These are phyloP conservation scores for Drosophila helvetica DNA, from an alignment of 2,888 invertebrate species.

Conservation along the genomic window DNA sequence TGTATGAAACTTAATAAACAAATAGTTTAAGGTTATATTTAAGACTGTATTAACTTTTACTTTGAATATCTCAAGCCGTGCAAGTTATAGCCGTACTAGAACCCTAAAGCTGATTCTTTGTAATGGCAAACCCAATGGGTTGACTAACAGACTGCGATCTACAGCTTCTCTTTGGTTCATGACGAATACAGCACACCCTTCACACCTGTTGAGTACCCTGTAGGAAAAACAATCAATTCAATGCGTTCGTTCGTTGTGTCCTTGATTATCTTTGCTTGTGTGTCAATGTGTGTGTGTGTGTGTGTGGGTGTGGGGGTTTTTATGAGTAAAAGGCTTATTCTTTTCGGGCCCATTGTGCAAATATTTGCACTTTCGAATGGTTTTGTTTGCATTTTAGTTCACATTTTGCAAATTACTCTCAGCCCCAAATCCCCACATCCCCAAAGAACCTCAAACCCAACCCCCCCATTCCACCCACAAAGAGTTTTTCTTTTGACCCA, in stretches of 20 bases:
- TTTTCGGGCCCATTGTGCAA: slow-evolving; percentile 61
- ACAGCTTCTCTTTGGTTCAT: no score
- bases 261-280: slow-evolving; percentile 15
- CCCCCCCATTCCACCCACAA: background rate
- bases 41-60: no score
- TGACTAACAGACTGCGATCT: no score
- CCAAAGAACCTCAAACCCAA: no score
- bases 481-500: background rate
- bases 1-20: no score
- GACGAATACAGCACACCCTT: slow-evolving; percentile 15
- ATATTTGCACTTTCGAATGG: slow-evolving; percentile 67
- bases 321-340: slow-evolving; percentile 19
- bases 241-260: slow-evolving; percentile 23
- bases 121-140: no score
- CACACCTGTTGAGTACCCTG: slow-evolving; percentile 1
- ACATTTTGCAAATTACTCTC: slow-evolving; percentile 73
- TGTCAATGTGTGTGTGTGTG: background rate
- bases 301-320: background rate
- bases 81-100: no score
- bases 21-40: background rate
- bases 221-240: slow-evolving; percentile 4
- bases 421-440: slow-evolving; percentile 15
- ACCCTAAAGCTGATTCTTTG: no score
- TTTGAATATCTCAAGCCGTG: no score
- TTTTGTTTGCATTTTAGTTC: slow-evolving; percentile 76